phyloP scores from a whole-genome alignment of 2,797 vertebrate species.

The Amniataba percoides region DNA sequence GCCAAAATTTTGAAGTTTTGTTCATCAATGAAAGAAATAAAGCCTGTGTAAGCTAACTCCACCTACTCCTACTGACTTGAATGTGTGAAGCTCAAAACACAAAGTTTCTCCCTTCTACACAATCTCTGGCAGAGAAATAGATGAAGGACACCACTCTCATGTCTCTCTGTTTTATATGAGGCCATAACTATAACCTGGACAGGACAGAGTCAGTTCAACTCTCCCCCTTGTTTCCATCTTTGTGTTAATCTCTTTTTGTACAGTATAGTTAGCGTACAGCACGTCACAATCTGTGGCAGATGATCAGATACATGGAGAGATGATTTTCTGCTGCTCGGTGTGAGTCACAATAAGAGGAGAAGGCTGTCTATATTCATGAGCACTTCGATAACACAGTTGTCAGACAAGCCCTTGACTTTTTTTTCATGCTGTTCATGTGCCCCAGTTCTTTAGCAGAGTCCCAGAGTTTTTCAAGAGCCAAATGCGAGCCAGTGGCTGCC shows the following conservation, averaged over 20 bases:
- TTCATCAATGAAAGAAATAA: too few species aligned
- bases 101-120: not conserved
- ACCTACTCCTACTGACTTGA: not conserved
- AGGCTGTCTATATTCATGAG: conserved; percentile 69
- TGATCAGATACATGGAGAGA: conserved; percentile 3
- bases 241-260: too few species aligned
- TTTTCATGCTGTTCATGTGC: conserved; percentile 22
- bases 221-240: too few species aligned
- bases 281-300: not conserved
- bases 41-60: too few species aligned
- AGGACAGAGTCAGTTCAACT: too few species aligned
- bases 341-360: conserved; percentile 47
- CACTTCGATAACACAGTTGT: conserved; percentile 48
- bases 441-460: conserved; percentile 16
- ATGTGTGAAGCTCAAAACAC: too few species aligned
- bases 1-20: too few species aligned
- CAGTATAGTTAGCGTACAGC: not conserved
- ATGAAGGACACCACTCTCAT: too few species aligned
- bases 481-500: conserved; percentile 16
- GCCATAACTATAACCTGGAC: too few species aligned
- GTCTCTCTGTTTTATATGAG: not conserved
- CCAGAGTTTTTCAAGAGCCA: conserved; percentile 23
- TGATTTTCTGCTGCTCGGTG: conserved; percentile 27
- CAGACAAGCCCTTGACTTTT: conserved; percentile 47
- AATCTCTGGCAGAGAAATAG: too few species aligned